A percentile compares a stretch with the other conserved stretches of the same genome.
These are phyloP conservation scores for Puffinus mauretanicus DNA, from an alignment of 2,113 vertebrate genomes.

Conservation along the genomic window DNA sequence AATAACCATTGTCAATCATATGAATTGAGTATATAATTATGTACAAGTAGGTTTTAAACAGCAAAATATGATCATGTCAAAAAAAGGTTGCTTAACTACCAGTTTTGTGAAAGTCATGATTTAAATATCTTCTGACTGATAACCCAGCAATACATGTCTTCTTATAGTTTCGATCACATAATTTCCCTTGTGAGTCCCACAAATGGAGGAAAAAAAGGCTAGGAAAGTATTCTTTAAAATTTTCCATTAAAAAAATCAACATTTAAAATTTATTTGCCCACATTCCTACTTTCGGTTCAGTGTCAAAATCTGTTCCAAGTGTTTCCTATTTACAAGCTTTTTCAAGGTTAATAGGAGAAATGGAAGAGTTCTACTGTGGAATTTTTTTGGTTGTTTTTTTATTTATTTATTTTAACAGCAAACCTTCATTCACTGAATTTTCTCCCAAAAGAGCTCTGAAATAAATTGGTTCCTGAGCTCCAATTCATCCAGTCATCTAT, in stretches of 20 bases:
- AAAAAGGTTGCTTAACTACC: background rate
- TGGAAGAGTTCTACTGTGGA: background rate
- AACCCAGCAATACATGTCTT: background rate
- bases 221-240: background rate
- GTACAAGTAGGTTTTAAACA: background rate
- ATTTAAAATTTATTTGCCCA: background rate
- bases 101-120: background rate
- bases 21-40: background rate
- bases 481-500: background rate
- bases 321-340: background rate
- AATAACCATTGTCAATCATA: background rate
- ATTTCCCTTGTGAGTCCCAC: background rate
- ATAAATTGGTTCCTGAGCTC: background rate
- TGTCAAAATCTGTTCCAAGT: background rate
- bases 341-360: background rate
- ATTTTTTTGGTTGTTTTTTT: too few relatives aligned
- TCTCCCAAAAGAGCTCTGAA: background rate
- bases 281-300: background rate
- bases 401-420: background rate
- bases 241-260: background rate
- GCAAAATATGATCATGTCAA: background rate
- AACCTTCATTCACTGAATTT: background rate
- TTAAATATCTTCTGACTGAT: background rate
- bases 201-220: background rate
- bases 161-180: background rate